Conservation (phyloP, 2,797 vertebrate genomes). For the Tapirus indicus region DNA sequence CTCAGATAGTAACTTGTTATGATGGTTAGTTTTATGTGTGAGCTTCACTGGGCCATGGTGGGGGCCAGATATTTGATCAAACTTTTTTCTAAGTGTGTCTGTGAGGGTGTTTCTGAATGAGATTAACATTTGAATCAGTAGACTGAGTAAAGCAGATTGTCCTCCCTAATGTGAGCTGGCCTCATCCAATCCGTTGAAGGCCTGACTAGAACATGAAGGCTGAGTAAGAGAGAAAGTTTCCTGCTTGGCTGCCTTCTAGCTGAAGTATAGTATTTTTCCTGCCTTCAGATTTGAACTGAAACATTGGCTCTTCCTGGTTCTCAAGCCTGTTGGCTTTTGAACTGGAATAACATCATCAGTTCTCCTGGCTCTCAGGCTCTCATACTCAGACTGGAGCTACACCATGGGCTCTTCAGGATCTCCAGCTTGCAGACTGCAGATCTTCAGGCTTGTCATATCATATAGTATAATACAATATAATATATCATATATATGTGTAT, state of each 20-base stretch:
- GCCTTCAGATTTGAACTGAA: background rate
- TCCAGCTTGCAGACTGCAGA: background rate
- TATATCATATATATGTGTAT: too few relatives aligned
- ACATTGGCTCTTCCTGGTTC: background rate
- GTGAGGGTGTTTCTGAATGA: background rate
- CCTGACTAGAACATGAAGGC: background rate
- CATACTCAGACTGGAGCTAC: background rate
- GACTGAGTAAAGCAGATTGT: background rate
- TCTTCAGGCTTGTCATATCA: background rate
- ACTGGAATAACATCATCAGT: background rate
- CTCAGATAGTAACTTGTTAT: background rate
- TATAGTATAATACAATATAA: background rate
- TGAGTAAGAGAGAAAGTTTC: background rate
- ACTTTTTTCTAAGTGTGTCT: background rate
- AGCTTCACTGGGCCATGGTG: background rate
- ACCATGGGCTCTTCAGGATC: background rate
- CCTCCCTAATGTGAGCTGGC: background rate
- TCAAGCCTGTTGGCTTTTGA: background rate
- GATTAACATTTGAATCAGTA: background rate
- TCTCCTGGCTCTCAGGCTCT: background rate
- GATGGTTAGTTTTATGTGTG: background rate
- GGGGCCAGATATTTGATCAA: background rate
- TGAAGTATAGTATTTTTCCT: background rate
- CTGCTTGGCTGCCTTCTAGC: background rate
- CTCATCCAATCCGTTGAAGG: background rate